These are phyloP conservation scores for Phoxinus dragarum DNA, from an alignment of 2,797 vertebrate genomes.

Conservation along the genomic window DNA sequence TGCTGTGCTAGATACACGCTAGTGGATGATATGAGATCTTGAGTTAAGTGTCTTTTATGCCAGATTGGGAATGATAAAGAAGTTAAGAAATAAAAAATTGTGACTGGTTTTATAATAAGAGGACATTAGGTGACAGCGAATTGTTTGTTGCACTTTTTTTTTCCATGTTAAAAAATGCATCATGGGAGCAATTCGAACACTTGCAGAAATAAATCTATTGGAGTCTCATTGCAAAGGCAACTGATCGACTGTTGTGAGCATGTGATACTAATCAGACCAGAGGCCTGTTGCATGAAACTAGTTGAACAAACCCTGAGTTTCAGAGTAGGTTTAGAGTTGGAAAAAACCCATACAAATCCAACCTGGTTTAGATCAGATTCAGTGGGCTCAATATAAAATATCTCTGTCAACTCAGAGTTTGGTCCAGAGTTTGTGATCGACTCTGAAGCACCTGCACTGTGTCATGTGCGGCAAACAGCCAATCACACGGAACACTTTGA, in stretches of 20 bases:
- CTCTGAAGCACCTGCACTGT: background rate
- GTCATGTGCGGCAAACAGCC: background rate
- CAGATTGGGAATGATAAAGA: background rate
- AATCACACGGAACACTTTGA: background rate
- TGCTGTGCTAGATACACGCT: background rate
- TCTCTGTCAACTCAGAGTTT: background rate
- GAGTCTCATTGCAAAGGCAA: background rate
- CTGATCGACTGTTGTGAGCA: background rate
- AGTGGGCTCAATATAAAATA: rapidly evolving
- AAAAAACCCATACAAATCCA: background rate
- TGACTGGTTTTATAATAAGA: background rate
- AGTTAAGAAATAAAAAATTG: background rate
- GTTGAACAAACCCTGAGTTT: background rate
- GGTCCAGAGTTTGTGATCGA: background rate
- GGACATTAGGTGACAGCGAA: background rate
- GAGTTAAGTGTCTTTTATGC: background rate
- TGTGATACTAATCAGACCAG: background rate
- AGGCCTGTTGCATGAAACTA: background rate
- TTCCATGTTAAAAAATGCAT: background rate
- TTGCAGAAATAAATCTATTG: background rate
- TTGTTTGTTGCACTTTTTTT: background rate
- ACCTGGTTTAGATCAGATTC: background rate
- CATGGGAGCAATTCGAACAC: background rate
- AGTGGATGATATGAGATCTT: background rate
- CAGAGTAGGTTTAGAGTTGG: background rate